A percentile compares a stretch with the other conserved stretches of the same genome.
These are phyloP conservation scores for Torymus auratus DNA, from an alignment of 2,888 invertebrate genomes.

Conservation along the genomic window DNA sequence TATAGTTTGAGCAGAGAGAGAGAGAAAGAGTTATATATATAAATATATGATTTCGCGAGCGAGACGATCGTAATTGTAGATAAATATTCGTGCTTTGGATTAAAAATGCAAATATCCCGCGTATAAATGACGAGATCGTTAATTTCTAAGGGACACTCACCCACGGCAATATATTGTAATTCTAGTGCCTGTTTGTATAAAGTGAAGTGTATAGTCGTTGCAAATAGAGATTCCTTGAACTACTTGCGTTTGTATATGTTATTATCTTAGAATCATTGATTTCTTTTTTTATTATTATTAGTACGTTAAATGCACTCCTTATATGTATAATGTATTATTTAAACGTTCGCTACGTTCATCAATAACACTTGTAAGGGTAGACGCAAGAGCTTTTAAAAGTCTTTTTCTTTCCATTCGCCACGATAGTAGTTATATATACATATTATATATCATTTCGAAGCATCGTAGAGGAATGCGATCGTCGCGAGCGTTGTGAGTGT, in stretches of 20 bases:
- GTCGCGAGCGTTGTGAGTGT: constrained; percentile 44
- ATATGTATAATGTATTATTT: constrained; percentile 13
- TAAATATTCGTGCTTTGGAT: constrained; percentile 30
- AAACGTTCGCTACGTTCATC: neutral
- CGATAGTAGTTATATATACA: neutral
- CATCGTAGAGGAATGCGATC: constrained; percentile 34
- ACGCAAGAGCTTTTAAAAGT: too few relatives aligned
- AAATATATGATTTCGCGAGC: constrained; percentile 17
- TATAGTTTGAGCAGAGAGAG: constrained; percentile 32
- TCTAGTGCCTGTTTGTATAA: constrained; percentile 59
- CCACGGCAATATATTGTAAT: constrained; percentile 60
- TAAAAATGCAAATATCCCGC: neutral
- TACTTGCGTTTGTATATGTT: constrained; percentile 45
- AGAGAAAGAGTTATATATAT: neutral
- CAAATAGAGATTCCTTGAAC: constrained; percentile 33
- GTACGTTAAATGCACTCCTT: constrained; percentile 9
- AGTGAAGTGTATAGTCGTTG: constrained; percentile 56
- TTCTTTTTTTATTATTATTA: constrained; percentile 1
- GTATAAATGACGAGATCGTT: constrained; percentile 25
- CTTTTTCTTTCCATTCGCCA: neutral
- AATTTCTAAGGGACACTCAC: constrained; percentile 58
- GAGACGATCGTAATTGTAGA: constrained; percentile 52
- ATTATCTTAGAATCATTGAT: constrained; percentile 13
- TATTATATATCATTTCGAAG: neutral
- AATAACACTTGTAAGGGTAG: too few relatives aligned